phyloP scores from a whole-genome alignment of 2,113 vertebrate species.

The Turnix velox region DNA sequence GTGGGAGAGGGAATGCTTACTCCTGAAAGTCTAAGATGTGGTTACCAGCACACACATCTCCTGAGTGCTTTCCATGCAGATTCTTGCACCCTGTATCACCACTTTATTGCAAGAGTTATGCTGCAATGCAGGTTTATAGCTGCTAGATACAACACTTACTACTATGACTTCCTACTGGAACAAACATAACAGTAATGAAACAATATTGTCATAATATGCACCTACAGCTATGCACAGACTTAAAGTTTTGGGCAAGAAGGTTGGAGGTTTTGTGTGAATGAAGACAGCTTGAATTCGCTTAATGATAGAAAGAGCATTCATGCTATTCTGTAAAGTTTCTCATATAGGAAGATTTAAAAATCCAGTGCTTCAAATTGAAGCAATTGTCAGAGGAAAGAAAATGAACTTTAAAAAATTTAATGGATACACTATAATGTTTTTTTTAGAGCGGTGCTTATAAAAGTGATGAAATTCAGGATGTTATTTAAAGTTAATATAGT shows the following conservation, averaged over 20 bases:
- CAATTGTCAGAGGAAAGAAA: slow-evolving; percentile 38
- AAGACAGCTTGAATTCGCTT: not conserved
- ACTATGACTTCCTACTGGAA: not conserved
- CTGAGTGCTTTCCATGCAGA: not conserved
- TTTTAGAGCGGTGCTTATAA: slow-evolving; percentile 25
- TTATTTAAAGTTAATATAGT: slow-evolving; percentile 38
- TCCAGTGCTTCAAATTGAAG: not conserved
- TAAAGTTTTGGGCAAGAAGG: not conserved
- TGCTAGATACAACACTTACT: not conserved
- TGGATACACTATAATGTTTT: slow-evolving; percentile 3
- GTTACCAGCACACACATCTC: not conserved
- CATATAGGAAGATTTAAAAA: not conserved
- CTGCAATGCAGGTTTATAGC: not conserved
- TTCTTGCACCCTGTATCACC: not conserved
- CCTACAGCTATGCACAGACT: not conserved
- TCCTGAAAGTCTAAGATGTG: not conserved
- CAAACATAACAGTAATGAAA: not conserved
- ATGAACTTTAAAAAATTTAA: slow-evolving; percentile 34
- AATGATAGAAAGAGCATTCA: not conserved
- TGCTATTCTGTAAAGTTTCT: not conserved
- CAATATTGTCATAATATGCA: not conserved
- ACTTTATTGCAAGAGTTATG: not conserved
- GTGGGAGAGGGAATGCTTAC: not conserved
- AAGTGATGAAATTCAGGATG: slow-evolving; percentile 26
- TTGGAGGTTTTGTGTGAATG: not conserved